These are phyloP conservation scores for Herminia tarsipennalis DNA, from an alignment of 2,888 invertebrate genomes.

Conservation along the genomic window DNA sequence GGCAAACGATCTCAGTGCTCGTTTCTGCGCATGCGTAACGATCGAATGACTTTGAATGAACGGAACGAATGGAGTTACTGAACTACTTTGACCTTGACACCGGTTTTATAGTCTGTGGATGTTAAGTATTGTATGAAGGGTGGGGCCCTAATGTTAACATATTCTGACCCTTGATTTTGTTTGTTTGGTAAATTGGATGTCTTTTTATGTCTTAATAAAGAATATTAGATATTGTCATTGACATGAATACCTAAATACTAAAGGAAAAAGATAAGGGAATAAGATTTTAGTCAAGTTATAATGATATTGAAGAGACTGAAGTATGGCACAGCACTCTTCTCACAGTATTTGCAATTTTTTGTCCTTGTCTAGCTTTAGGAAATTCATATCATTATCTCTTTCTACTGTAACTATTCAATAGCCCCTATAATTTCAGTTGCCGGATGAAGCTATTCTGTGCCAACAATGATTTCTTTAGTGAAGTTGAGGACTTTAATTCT, in stretches of 20 bases:
- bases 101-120: slow-evolving; percentile 37
- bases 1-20: slow-evolving; percentile 40
- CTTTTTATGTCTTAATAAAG: slow-evolving; percentile 7
- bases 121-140: slow-evolving; percentile 17
- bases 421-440: slow-evolving; percentile 35
- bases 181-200: slow-evolving; percentile 37
- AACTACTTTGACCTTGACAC: slow-evolving; percentile 42
- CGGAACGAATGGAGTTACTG: slow-evolving; percentile 45
- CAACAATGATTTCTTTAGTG: slow-evolving; percentile 25
- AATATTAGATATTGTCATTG: slow-evolving; percentile 11
- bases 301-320: no score
- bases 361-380: slow-evolving; percentile 3
- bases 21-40: slow-evolving; percentile 49
- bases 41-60: slow-evolving; percentile 48
- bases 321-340: no score
- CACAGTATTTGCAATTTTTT: no score
- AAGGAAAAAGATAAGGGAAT: no score
- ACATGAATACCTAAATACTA: no score
- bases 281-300: no score
- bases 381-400: slow-evolving; percentile 14
- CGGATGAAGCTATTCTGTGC: slow-evolving; percentile 38
- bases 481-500: slow-evolving; percentile 15
- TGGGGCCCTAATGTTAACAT: slow-evolving; percentile 11
- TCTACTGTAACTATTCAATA: slow-evolving; percentile 20
- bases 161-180: slow-evolving; percentile 19